Evolutionary conservation across 1,140 invertebrate species (phyloP).

Genomic region (Drosophila bipectinata): DNA sequence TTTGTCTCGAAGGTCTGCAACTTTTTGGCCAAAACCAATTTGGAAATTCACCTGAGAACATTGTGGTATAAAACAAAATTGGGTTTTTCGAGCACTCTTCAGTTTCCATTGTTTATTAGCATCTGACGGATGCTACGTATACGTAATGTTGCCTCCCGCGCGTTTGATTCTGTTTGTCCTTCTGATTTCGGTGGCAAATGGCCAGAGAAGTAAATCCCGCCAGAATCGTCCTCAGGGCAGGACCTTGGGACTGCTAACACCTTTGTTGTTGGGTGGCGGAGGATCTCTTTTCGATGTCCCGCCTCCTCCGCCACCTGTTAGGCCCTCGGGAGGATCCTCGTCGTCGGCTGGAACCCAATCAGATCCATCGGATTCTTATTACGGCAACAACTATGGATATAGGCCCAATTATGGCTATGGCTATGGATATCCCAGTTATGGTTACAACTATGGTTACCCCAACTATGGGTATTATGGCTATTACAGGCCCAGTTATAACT

Average conservation of each 20-base stretch:
- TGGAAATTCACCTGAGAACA: constrained; percentile 66
- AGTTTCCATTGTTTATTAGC: constrained; percentile 37
- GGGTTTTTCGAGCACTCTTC: constrained; percentile 29
- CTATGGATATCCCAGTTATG: constrained; percentile 50
- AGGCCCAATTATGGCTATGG: constrained; percentile 53
- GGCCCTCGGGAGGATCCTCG: constrained; percentile 6
- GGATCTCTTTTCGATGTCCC: constrained; percentile 51
- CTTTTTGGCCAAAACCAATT: constrained; percentile 46
- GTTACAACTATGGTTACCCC: constrained; percentile 53
- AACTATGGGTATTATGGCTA: constrained; percentile 40
- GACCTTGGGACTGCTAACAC: constrained; percentile 66
- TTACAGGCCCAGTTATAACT: constrained; percentile 47
- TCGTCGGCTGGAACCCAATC: constrained; percentile 47
- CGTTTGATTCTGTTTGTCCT: constrained; percentile 48
- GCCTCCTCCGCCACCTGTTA: constrained; percentile 5
- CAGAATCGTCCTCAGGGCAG: constrained; percentile 47
- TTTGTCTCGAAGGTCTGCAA: constrained; percentile 60
- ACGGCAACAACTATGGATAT: constrained; percentile 51
- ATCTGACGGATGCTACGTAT: constrained; percentile 3
- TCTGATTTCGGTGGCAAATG: constrained; percentile 21
- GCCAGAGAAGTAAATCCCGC: constrained; percentile 28
- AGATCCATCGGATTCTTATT: constrained; percentile 55
- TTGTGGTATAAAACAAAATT: constrained; percentile 63
- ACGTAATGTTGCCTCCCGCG: constrained; percentile 44
- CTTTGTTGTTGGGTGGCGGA: constrained; percentile 49